Base-by-base conservation (phyloP, 2,888 invertebrate genomes). In the Phortica okadai region DNA sequence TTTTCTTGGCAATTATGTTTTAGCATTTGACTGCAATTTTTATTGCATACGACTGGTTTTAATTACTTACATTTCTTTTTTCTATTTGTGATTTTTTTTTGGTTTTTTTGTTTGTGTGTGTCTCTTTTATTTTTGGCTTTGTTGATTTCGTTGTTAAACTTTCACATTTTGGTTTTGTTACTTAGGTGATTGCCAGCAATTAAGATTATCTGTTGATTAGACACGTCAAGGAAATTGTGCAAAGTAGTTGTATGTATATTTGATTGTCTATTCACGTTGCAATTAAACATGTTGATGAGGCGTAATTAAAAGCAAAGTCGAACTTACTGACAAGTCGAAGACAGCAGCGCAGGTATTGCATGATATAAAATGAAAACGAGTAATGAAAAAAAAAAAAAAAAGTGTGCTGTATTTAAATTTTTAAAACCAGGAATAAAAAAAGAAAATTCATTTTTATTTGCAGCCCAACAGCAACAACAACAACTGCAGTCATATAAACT, bases 291-390 rank as follows among this genome's bases (percentile, higher is more conserved):
- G 56, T 82, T 88, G 84, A 85, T 85, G 88, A 84, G 77, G 75
- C 59, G 82, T 86, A 85, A 84, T 85, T 87, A 84, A 80, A 84
- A 82, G 80, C 85, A 85, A 85, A 88, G 84, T 82, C 70, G n/a
- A 72, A 72, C 70, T 33, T 56, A 50, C 66, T 72, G 70, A 72
- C 70, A 11, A 45, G 16, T 77, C 80, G 74, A 76, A n/a, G 33
- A 75, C 59, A 74, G 54, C 74, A 64, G 59, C 45, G 41, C 64
- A 42, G 59, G n/a, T 21, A 62, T 62, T 62, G 25, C 62, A 62
- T 62, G 62, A 62, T 21, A 16, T 14, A 58, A 6, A n/a, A 58
- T 8, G 58, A n/a, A 59, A 59, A 6, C 7, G 6, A 45, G 45
- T 45, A 45, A 6, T 2, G 6, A 8, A 14, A 50, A 50, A 50